Base-by-base conservation (phyloP, 2,113 vertebrate species). In the Notothenia rossii region DNA sequence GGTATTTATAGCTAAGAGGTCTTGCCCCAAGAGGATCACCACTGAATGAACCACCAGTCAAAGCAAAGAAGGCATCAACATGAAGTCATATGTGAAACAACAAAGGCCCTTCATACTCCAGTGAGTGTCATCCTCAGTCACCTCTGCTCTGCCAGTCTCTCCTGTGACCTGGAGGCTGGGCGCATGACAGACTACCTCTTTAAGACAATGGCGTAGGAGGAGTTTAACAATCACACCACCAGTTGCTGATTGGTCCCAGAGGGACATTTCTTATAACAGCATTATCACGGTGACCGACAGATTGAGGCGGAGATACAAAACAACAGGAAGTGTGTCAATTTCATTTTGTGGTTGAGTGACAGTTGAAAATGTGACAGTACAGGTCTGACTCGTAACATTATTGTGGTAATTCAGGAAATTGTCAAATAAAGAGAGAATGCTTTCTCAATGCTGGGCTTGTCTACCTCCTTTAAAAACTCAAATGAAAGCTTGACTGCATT, bases 191-290 rank as follows among this genome's bases (percentile, higher is more conserved):
- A 82, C 78, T 90, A 60, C 81, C 62, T 36, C 91, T 91, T 93
- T 91, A 93, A 91, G 89, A 91, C 87, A 93, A 91, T 86, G 68
- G 68, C 9, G 73, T 73, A 87, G 91, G 90, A 90, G 91, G 92
- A 91, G 90, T 79, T 55, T 5, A 73, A 80, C 82, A 76, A 79
- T 93, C 92, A 90, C 92, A 86, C 91, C 91, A 92, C 92, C 77
- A 66, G 81, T 33, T 63, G 40, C 88, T 77, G 76, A 93, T 92
- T 92, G 90, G 91, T 70, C 86, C 72, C 79, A 60, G 50, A 36
- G 70, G 54, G 79, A 5, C 79, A 70, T 88, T 88, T 61, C 62
- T 88, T 63, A 69, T 50, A 74, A 69, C 74, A 86, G 58, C 58
- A 72, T 89, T 82, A 64, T 65, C 62, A 82, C 43, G 29, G 79